Percentiles rank a stretch among this genome's conserved stretches.
Conservation (phyloP, 2,797 vertebrate genomes). For the Danio choprae region DNA sequence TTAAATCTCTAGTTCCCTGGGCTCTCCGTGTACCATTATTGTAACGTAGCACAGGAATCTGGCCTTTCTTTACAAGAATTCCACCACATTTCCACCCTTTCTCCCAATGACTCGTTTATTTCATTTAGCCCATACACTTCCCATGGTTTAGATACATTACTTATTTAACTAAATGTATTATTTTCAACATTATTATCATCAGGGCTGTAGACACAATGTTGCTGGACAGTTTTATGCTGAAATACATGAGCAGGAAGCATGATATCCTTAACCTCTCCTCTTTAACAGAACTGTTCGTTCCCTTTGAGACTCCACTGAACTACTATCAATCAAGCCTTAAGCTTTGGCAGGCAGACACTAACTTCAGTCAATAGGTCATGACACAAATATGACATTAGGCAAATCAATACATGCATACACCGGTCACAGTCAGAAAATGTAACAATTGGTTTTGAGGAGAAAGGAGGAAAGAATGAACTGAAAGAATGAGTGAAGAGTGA, state of each 20-base stretch:
- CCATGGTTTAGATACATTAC: neutral
- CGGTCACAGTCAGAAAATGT: conserved; percentile 18
- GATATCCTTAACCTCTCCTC: neutral
- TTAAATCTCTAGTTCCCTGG: conserved; percentile 31
- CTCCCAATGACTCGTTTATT: neutral
- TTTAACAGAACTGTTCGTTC: neutral
- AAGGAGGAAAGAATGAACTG: conserved; percentile 70
- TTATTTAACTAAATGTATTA: neutral
- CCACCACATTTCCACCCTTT: conserved; percentile 11
- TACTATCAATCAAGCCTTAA: conserved; percentile 16
- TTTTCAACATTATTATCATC: neutral
- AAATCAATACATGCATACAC: conserved; percentile 21
- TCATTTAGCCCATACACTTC: neutral
- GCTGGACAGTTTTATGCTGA: neutral
- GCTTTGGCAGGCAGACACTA: conserved; percentile 4
- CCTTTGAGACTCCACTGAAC: neutral
- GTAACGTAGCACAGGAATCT: conserved; percentile 49
- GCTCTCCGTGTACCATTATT: conserved; percentile 46
- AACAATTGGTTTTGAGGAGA: conserved; percentile 69
- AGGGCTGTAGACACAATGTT: neutral
- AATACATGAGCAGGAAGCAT: neutral
- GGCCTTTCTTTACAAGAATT: conserved; percentile 47
- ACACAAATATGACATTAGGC: conserved; percentile 39
- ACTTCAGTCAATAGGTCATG: conserved; percentile 39
- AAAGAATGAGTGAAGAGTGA: conserved; percentile 81